Evolutionary conservation across 2,888 invertebrate genomes (phyloP), one percentile per base, ranked within the genome.

Genomic region (Dynastes maya): DNA sequence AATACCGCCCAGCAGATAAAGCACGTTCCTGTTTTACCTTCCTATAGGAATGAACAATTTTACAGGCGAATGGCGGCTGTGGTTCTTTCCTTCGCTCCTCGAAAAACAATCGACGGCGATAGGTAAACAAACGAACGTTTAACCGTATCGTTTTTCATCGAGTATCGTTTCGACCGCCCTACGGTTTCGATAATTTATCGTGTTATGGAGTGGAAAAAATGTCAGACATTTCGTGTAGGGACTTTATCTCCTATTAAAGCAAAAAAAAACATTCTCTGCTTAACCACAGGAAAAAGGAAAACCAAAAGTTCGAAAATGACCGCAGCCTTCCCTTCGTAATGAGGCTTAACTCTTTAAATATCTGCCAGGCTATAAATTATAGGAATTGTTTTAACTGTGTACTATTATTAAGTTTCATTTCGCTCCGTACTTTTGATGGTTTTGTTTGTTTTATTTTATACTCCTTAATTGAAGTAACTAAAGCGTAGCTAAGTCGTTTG

Each of bases 81-180:
- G 58, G 40, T 58, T 32, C 40, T 40, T 72, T 58, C 58, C 58
- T 72, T 58, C 72, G 58, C 22, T 58, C 40, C 72, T 72, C 72
- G 58, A 61, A 72, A 72, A 72, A 72, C 72, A 72, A 72, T 72
- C 58, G 72, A 72, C 37, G 37, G 58, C 58, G 72, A 58, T 72
- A 72, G 55, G 72, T 37, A 72, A 72, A 72, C 72, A 72, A 72
- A 72, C 58, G 72, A 72, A 72, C 72, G 55, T 55, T 55, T 71
- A 71, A 71, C 55, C 71, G 55, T 72, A 72, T 72, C 72, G 72
- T 72, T 72, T 72, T 72, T 72, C 72, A 58, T 58, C 40, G 58
- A 72, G 72, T 58, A 45, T 72, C 58, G 72, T 40, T 72, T 55
- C 9, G 58, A 5, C 40, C 40, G 58, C 45, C 72, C 58, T 22